Percentiles rank a stretch among this genome's conserved stretches.
phyloP scores from a whole-genome alignment of 2,888 invertebrate genomes.

The Alviniconcha strummeri region DNA sequence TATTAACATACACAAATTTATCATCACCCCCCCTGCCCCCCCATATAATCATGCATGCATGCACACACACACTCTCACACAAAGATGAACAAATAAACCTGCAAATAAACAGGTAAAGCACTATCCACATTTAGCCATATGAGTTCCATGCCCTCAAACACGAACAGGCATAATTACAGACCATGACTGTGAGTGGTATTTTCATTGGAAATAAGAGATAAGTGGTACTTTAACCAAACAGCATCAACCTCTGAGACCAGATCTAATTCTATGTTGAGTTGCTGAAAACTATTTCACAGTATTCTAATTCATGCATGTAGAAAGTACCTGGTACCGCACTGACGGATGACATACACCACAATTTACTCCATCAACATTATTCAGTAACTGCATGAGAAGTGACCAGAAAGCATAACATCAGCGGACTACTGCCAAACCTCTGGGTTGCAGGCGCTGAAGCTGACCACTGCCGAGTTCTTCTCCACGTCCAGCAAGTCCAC shows the following conservation, averaged over 20 bases:
- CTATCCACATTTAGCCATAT: background rate
- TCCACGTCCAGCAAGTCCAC: conserved; percentile 86
- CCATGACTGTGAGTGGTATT: no score
- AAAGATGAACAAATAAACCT: background rate
- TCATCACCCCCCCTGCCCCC: no score
- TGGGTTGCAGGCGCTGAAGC: conserved; percentile 82
- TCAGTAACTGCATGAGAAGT: background rate
- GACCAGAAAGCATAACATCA: background rate
- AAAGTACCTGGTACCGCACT: no score
- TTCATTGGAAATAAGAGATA: no score
- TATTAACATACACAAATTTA: no score
- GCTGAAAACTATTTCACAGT: no score
- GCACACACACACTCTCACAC: background rate
- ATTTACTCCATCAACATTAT: background rate
- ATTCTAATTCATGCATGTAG: no score
- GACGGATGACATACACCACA: no score
- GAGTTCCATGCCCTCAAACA: background rate
- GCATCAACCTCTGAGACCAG: no score
- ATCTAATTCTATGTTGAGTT: no score
- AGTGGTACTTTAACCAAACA: no score
- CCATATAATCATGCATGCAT: background rate
- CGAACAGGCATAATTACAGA: background rate
- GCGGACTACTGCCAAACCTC: conserved; percentile 73
- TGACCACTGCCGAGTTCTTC: conserved; percentile 87
- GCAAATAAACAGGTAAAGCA: background rate